These are phyloP conservation scores for Mellilla xanthometata DNA, from an alignment of 2,888 invertebrate genomes.

Conservation along the genomic window DNA sequence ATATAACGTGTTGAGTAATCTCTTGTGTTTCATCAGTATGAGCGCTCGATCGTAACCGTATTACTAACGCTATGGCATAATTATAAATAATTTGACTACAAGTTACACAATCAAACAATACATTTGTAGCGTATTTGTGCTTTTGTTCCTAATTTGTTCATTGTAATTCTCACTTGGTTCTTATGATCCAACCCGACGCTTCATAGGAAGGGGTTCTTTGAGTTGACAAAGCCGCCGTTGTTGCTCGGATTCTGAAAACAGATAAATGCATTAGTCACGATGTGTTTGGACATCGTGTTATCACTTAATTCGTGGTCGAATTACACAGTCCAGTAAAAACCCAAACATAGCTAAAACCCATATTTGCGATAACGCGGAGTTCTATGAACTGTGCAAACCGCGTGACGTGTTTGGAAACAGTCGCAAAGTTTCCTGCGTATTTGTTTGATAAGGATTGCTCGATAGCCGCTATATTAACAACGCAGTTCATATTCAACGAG, in stretches of 20 bases:
- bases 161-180: constrained; percentile 50
- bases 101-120: constrained; percentile 43
- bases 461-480: constrained; percentile 14
- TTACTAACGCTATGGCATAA: constrained; percentile 53
- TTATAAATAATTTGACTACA: constrained; percentile 54
- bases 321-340: constrained; percentile 17
- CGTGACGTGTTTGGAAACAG: constrained; percentile 12
- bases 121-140: constrained; percentile 76
- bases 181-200: constrained; percentile 39
- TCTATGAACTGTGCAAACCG: constrained; percentile 38
- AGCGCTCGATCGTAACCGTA: constrained; percentile 23
- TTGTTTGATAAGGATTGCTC: constrained; percentile 22
- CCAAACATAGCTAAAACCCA: constrained; percentile 26
- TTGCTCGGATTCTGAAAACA: constrained; percentile 57
- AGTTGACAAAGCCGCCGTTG: constrained; percentile 65
- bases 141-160: constrained; percentile 67
- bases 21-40: constrained; percentile 5
- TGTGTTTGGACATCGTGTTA: constrained; percentile 14
- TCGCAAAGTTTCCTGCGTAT: constrained; percentile 39
- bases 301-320: constrained; percentile 26
- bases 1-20: constrained; percentile 3
- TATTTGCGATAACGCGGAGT: constrained; percentile 39
- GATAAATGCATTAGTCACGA: constrained; percentile 20
- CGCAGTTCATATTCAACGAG: neutral
- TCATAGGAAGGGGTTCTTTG: constrained; percentile 78